phyloP scores from a whole-genome alignment of 2,888 invertebrate species.

The Pseudeuparius sepicola region DNA sequence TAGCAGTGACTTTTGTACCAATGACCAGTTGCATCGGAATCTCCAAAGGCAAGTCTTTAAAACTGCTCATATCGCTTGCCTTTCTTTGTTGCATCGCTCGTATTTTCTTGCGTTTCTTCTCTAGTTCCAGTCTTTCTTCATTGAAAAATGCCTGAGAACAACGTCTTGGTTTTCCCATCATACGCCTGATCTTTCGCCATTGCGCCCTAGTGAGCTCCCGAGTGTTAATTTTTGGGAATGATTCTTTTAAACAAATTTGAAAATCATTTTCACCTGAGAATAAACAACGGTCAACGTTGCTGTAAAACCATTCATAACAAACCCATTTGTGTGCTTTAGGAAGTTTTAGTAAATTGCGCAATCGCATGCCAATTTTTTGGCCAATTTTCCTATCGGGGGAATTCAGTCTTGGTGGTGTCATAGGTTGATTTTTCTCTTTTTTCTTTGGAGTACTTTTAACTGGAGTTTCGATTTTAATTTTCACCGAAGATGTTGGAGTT shows the following conservation, averaged over 20 bases:
- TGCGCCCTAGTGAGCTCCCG: constrained; percentile 77
- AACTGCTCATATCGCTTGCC: constrained; percentile 59
- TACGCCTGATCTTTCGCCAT: constrained; percentile 89
- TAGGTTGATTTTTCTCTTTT: constrained; percentile 27
- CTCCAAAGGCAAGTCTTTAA: constrained; percentile 86
- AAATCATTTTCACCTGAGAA: constrained; percentile 97
- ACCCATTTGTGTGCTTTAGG: constrained; percentile 99
- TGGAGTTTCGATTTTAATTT: constrained; percentile 28
- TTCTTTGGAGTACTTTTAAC: constrained; percentile 32
- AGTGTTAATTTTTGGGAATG: constrained; percentile 85
- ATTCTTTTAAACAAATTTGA: constrained; percentile 82
- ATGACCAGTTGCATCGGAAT: constrained; percentile 91
- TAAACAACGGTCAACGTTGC: constrained; percentile 86
- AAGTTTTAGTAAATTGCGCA: constrained; percentile 86
- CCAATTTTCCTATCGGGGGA: constrained; percentile 77
- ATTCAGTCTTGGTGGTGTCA: constrained; percentile 40
- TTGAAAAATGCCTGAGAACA: constrained; percentile 92
- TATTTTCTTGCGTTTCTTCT: constrained; percentile 84
- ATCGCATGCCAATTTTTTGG: constrained; percentile 78
- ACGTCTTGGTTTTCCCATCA: constrained; percentile 95
- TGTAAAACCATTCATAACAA: constrained; percentile 99
- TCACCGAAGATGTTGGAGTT: constrained; percentile 22
- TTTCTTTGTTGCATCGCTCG: constrained; percentile 88
- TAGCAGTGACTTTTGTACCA: constrained; percentile 87
- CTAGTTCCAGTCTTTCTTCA: constrained; percentile 86